Evolutionary conservation across 1,140 invertebrate genomes (phyloP), one percentile per base, ranked within the genome.

Genomic region (Batillaria attramentaria): DNA sequence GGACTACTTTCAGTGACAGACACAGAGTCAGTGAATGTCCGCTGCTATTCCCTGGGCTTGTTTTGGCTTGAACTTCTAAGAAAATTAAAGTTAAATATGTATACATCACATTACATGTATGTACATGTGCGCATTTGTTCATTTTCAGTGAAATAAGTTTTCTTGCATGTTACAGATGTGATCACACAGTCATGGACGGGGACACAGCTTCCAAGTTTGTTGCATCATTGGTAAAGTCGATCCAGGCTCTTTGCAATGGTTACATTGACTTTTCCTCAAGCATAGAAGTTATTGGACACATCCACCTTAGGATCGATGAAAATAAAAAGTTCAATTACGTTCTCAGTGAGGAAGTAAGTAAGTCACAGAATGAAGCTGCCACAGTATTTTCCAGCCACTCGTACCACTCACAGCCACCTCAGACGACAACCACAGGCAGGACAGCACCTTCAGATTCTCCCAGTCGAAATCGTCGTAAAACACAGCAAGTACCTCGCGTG

Each of bases 131-230:
- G n/a, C n/a, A n/a, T n/a, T n/a, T n/a, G n/a, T n/a, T n/a, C n/a
- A n/a, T n/a, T n/a, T n/a, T n/a, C n/a, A n/a, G n/a, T n/a, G n/a
- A n/a, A n/a, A n/a, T n/a, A n/a, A n/a, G n/a, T n/a, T n/a, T n/a
- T n/a, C n/a, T n/a, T n/a, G n/a, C n/a, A n/a, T n/a, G n/a, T n/a
- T n/a, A n/a, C n/a, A n/a, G n/a, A n/a, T n/a, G n/a, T n/a, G n/a
- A n/a, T n/a, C n/a, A n/a, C n/a, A n/a, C n/a, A n/a, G n/a, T n/a
- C 83, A 89, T 83, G 78, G 80, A 81, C 79, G 70, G 62, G 39
- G 76, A 66, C 4, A 81, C 28, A 72, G 79, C 79, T 3, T 54
- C 74, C 16, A 46, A 37, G 20, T 80, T 80, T 72, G 74, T 80
- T 28, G 57, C 73, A 35, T 76, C 74, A 57, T 35, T 80, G 54